Conservation (phyloP, 2,797 vertebrate genomes). For the Lycodopsis pacificus region DNA sequence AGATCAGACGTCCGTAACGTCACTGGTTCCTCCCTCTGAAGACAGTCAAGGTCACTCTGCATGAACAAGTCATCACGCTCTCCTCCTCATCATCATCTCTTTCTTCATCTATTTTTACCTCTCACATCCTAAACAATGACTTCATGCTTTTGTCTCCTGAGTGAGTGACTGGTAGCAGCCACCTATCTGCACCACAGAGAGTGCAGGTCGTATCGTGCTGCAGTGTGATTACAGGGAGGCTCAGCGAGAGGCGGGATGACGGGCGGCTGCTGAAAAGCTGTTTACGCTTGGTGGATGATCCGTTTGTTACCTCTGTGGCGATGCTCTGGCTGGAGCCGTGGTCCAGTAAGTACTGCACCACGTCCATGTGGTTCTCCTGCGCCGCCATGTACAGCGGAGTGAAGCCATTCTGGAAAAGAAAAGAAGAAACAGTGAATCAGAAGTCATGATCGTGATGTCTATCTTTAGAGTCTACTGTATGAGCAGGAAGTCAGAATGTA, state of each 20-base stretch:
- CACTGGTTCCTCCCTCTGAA: conserved; percentile 11
- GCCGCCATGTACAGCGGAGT: conserved; percentile 98
- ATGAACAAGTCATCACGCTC: neutral
- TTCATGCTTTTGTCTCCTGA: neutral
- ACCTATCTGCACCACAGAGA: conserved; percentile 8
- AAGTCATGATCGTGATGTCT: too few species aligned
- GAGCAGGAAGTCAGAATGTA: neutral
- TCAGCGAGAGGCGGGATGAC: conserved; percentile 14
- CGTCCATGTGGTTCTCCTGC: conserved; percentile 98
- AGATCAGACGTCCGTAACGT: conserved; percentile 5
- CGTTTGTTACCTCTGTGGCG: conserved; percentile 90
- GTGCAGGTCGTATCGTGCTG: neutral
- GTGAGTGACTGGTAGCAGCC: neutral
- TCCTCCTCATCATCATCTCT: neutral
- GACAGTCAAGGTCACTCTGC: conserved; percentile 56
- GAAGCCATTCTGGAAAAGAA: conserved; percentile 92
- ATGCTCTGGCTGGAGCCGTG: conserved; percentile 97
- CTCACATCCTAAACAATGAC: neutral
- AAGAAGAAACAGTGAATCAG: neutral
- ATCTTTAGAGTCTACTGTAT: neutral
- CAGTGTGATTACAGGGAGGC: conserved; percentile 41
- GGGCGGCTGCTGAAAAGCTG: conserved; percentile 18
- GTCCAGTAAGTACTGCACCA: conserved; percentile 96
- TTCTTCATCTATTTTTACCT: neutral
- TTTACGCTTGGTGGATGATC: neutral